These are phyloP conservation scores for Pagrus major DNA, from an alignment of 2,113 vertebrate species.

Conservation along the genomic window DNA sequence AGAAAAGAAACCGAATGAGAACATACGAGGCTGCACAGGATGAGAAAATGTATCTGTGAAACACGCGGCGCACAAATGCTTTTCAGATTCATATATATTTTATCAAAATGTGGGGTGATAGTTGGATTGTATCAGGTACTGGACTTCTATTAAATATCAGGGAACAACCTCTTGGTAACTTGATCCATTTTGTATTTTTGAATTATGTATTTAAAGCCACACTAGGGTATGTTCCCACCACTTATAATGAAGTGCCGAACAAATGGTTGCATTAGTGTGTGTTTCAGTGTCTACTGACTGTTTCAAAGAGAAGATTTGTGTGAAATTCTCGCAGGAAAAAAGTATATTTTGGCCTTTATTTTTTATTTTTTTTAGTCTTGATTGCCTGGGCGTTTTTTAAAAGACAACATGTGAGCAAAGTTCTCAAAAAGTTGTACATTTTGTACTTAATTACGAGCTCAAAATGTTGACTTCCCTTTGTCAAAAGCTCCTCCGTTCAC, in stretches of 20 bases:
- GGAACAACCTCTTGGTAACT: neutral
- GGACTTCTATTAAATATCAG: neutral
- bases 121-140: neutral
- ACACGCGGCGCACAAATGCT: neutral
- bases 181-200: no score
- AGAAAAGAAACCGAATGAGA: conserved; percentile 47
- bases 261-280: neutral
- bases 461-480: no score
- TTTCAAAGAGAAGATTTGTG: neutral
- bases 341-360: no score
- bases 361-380: no score
- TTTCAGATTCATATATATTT: neutral
- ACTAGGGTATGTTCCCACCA: neutral
- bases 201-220: neutral
- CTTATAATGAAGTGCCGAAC: neutral
- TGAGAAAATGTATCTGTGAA: conserved; percentile 10
- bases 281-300: neutral
- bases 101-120: neutral
- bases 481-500: no score
- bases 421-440: no score
- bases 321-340: neutral
- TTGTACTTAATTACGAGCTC: no score
- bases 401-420: no score
- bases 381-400: no score
- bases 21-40: conserved; percentile 24